phyloP scores from a whole-genome alignment of 2,113 vertebrate genomes.

The Mustela lutreola region DNA sequence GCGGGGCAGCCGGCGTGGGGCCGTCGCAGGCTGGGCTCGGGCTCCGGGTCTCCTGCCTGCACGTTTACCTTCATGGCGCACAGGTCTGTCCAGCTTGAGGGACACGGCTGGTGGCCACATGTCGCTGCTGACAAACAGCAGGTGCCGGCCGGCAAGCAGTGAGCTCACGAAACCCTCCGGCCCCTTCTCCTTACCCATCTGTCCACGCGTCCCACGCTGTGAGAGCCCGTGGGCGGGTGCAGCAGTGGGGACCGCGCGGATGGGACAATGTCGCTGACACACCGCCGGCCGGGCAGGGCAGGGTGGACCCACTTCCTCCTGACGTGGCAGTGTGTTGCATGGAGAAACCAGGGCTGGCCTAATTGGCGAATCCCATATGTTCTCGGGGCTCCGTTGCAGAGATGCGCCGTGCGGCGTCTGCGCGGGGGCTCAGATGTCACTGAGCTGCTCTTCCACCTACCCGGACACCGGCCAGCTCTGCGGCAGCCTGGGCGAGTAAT shows the following conservation, averaged over 20 bases:
- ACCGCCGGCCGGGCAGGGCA: neutral
- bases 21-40: neutral
- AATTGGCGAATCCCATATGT: conserved; percentile 61
- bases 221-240: neutral
- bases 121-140: conserved; percentile 88
- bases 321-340: neutral
- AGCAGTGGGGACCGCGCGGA: neutral
- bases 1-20: neutral
- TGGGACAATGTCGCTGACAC: neutral
- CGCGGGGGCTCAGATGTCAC: conserved; percentile 59
- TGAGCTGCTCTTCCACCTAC: conserved; percentile 73
- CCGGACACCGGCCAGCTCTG: neutral
- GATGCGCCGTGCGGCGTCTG: conserved; percentile 48
- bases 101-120: conserved; percentile 88
- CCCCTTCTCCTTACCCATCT: conserved; percentile 85
- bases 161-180: conserved; percentile 81
- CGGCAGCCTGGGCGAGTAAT: neutral
- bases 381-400: neutral
- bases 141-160: conserved; percentile 85
- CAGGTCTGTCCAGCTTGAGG: conserved; percentile 83
- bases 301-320: neutral
- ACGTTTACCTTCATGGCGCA: neutral
- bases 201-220: conserved; percentile 73
- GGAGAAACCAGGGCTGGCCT: conserved; percentile 28
- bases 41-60: conserved; percentile 66